phyloP scores from a whole-genome alignment of 2,888 invertebrate species.

The Dryocosmus kuriphilus region DNA sequence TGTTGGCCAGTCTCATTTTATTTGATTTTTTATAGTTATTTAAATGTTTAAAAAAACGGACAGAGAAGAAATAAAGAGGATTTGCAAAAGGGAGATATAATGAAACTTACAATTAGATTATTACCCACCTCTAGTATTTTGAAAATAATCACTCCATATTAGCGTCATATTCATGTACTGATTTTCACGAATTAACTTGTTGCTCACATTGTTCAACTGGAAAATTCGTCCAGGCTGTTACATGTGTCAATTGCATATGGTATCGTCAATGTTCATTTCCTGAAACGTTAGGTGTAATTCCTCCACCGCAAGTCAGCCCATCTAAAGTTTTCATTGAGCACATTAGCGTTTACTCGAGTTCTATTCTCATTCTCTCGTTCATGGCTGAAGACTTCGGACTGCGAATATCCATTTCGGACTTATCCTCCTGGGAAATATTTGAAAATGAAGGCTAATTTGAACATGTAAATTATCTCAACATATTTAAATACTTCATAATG shows the following conservation, averaged over 20 bases:
- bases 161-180: not conserved
- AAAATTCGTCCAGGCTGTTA: constrained; percentile 11
- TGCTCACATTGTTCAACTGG: constrained; percentile 2
- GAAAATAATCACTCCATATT: not conserved
- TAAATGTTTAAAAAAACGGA: no score
- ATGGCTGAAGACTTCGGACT: not conserved
- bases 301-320: constrained; percentile 10
- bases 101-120: not conserved
- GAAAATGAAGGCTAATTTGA: not conserved
- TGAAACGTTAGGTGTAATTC: constrained; percentile 1
- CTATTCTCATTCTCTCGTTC: constrained; percentile 7
- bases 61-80: not conserved
- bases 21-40: not conserved
- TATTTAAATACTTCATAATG: not conserved
- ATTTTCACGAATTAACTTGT: constrained; percentile 34
- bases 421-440: not conserved
- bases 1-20: no score
- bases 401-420: not conserved
- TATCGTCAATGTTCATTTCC: constrained; percentile 3
- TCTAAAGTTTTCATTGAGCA: constrained; percentile 28
- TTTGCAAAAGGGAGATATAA: not conserved
- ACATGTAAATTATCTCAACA: no score
- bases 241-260: constrained; percentile 4
- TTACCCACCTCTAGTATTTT: not conserved
- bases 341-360: constrained; percentile 16